A percentile compares a stretch with the other conserved stretches of the same genome.
Conservation (phyloP, 2,888 invertebrate species). For the Teleogryllus oceanicus region DNA sequence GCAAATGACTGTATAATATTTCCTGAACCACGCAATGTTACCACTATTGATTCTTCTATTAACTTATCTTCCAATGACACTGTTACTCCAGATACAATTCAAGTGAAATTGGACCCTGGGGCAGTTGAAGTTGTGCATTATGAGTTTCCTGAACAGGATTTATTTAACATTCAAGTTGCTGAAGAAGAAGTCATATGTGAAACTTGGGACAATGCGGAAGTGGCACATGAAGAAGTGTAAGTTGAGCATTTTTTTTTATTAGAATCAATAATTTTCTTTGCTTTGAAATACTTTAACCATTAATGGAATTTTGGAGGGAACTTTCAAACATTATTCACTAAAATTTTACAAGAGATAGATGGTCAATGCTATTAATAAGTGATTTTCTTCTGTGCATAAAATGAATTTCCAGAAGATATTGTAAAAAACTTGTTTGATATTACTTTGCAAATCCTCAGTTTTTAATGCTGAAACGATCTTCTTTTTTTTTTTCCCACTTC, state of each 20-base stretch:
- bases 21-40: slow-evolving; percentile 28
- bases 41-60: not conserved
- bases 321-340: too few species aligned
- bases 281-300: too few species aligned
- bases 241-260: slow-evolving; percentile 21
- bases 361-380: too few species aligned
- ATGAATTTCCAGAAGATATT: too few species aligned
- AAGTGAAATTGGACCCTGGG: slow-evolving; percentile 47
- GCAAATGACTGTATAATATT: slow-evolving; percentile 39
- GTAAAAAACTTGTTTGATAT: too few species aligned
- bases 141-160: slow-evolving; percentile 48
- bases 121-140: slow-evolving; percentile 51
- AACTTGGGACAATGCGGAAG: slow-evolving; percentile 69
- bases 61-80: slow-evolving; percentile 19
- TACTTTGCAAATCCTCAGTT: too few species aligned
- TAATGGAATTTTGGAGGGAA: too few species aligned
- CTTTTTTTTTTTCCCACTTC: too few species aligned
- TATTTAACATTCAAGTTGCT: slow-evolving; percentile 59
- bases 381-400: too few species aligned
- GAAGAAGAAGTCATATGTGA: slow-evolving; percentile 75
- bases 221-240: slow-evolving; percentile 65
- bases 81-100: not conserved
- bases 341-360: too few species aligned
- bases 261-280: too few species aligned
- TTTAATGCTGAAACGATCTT: too few species aligned